A percentile compares a stretch with the other conserved stretches of the same genome.
Evolutionary conservation across 1,140 invertebrate genomes (phyloP).

Genomic region (Caenorhabditis remanei): DNA sequence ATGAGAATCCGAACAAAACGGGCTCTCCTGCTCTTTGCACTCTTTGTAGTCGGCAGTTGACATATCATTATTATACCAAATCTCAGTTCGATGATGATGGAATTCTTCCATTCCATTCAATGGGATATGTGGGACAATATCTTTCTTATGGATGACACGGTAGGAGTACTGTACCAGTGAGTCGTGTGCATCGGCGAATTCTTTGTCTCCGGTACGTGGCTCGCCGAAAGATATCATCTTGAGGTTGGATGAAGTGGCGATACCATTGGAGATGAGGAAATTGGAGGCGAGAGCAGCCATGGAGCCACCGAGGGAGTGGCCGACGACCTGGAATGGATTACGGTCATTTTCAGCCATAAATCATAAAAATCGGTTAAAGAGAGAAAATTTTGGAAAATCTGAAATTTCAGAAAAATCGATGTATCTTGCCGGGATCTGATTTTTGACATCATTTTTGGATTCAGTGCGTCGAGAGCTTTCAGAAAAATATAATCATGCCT

Average conservation of each 20-base stretch:
- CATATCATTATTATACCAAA: constrained; percentile 64
- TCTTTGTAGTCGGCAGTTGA: constrained; percentile 1
- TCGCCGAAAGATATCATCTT: constrained; percentile 61
- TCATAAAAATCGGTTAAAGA: no score
- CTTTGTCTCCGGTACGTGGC: constrained; percentile 58
- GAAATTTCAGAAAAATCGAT: no score
- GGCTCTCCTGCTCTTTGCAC: constrained; percentile 44
- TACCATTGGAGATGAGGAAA: constrained; percentile 46
- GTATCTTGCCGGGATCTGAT: not conserved
- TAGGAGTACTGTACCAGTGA: constrained; percentile 54
- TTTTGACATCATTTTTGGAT: not conserved
- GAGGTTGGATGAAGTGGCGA: constrained; percentile 15
- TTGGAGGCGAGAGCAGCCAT: constrained; percentile 60
- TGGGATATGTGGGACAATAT: constrained; percentile 56
- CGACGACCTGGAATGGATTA: constrained; percentile 26
- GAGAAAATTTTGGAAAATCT: no score
- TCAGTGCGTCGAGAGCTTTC: no score
- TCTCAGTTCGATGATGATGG: constrained; percentile 58
- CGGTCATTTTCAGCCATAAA: no score
- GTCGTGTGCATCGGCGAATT: constrained; percentile 56
- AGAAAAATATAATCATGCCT: not conserved
- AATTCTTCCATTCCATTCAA: constrained; percentile 35
- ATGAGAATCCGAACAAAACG: constrained; percentile 41
- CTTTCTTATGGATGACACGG: constrained; percentile 53
- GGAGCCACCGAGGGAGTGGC: constrained; percentile 65